Base-by-base conservation (phyloP, 1,140 invertebrate species). In the Drosophila subobscura region DNA sequence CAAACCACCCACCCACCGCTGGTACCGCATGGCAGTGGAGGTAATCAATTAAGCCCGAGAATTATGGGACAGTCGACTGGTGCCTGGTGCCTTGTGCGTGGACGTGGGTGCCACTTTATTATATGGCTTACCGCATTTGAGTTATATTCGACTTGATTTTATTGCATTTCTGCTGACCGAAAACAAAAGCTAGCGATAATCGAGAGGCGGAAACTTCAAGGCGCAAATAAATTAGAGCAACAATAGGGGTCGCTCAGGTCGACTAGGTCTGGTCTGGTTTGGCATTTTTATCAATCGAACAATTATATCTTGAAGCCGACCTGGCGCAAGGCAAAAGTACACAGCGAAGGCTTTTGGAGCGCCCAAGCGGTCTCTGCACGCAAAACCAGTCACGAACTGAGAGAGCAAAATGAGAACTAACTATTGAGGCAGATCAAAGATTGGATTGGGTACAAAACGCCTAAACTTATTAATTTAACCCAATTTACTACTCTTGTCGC, bases 301-400 rank as follows among this genome's bases (percentile, higher is more conserved):
- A 81, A 81, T 88, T 88, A 83, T 86, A 67, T 77, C 61, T 77
- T 52, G 46, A 56, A 56, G n/a, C 59, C 16, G 16, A 20, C 16
- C 16, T 55, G 45, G 23, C 33, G 33, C 10, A 37, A 3, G 33
- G 33, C 10, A 37, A 37, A 37, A 37, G 41, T 23, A 29, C 53
- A 45, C 57, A 52, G 23, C 44, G 46, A 83, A 59, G 79, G 64
- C 78, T 78, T 66, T 16, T 27, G 40, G 40, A 52, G 53, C 50
- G 55, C 40, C 44, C 60, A 58, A 77, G 64, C 64, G 65, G 47
- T 40, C 68, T 46, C 50, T 60, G 57, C 83, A 85, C 81, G 78
- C 83, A 88, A 85, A 76, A 78, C 83, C 25, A 77, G 81, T 86
- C 81, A 86, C 81, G 81, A 88, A 72, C 40, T 25, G 23, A 51